These are phyloP conservation scores for Drosophila tani DNA, from an alignment of 1,140 invertebrate species.

Conservation along the genomic window DNA sequence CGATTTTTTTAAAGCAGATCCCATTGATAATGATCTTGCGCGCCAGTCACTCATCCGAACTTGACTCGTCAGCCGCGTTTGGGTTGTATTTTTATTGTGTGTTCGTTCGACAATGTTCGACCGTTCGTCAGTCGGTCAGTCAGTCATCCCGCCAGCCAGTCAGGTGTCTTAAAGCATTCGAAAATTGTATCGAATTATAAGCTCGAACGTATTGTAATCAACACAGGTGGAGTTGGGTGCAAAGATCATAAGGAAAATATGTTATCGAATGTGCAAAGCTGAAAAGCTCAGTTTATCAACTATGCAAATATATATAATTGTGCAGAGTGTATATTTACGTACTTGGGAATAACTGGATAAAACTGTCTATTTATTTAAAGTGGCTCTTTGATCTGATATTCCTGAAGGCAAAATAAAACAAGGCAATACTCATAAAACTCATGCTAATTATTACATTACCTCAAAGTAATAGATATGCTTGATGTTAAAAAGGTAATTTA, in stretches of 20 bases:
- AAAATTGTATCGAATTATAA: constrained; percentile 60
- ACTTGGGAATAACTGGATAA: too few relatives aligned
- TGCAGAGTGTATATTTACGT: not conserved
- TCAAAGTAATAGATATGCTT: too few relatives aligned
- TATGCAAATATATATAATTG: not conserved
- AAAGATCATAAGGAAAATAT: constrained; percentile 26
- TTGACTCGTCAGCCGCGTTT: constrained; percentile 49
- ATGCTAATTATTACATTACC: too few relatives aligned
- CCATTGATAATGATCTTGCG: constrained; percentile 61
- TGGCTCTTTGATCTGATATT: too few relatives aligned
- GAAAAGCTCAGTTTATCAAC: constrained; percentile 1
- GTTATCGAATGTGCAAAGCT: constrained; percentile 14
- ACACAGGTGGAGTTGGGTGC: constrained; percentile 20
- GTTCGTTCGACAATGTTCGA: constrained; percentile 33
- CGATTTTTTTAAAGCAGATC: constrained; percentile 54
- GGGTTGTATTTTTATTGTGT: constrained; percentile 31
- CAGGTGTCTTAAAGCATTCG: constrained; percentile 63
- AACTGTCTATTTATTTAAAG: too few relatives aligned
- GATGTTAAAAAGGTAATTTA: too few relatives aligned
- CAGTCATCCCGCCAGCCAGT: constrained; percentile 20
- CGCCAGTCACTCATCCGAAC: constrained; percentile 60
- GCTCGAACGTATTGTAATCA: constrained; percentile 38
- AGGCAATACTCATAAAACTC: too few relatives aligned
- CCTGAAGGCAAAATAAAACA: too few relatives aligned
- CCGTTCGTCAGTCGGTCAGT: constrained; percentile 19